A percentile compares a stretch with the other conserved stretches of the same genome.
Evolutionary conservation across 2,888 invertebrate species (phyloP).

Genomic region (Drosophila prostipennis): DNA sequence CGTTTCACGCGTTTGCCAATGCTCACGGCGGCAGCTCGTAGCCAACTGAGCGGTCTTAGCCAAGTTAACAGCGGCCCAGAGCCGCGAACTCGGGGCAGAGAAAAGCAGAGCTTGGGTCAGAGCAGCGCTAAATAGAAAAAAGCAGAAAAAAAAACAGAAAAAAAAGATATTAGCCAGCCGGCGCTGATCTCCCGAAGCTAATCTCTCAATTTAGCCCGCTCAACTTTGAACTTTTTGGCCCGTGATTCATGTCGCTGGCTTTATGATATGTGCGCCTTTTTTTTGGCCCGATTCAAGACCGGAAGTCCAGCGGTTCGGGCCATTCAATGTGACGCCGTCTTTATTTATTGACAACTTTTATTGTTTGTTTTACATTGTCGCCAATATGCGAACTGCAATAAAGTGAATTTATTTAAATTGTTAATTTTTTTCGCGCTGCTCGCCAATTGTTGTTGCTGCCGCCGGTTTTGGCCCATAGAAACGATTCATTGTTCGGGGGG

Average conservation of each 20-base stretch:
- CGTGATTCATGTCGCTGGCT: conserved; percentile 30
- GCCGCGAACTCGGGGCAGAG: conserved; percentile 20
- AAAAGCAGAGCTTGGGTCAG: conserved; percentile 10
- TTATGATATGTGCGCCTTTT: conserved; percentile 12
- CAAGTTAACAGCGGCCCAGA: conserved; percentile 37
- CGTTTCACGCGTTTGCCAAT: conserved; percentile 70
- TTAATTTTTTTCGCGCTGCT: conserved; percentile 48
- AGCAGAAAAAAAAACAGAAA: too few relatives aligned
- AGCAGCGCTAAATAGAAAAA: conserved; percentile 1
- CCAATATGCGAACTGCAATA: conserved; percentile 72
- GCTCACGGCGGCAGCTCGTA: conserved; percentile 72
- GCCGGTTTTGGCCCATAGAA: conserved; percentile 58
- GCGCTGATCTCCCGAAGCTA: conserved; percentile 8
- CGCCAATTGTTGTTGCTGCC: conserved; percentile 30
- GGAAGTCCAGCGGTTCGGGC: conserved; percentile 62
- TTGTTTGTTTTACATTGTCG: conserved; percentile 75
- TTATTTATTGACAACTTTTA: conserved; percentile 67
- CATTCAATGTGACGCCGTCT: conserved; percentile 56
- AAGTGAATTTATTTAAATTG: conserved; percentile 74
- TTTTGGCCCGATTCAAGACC: conserved; percentile 55
- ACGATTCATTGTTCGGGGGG: conserved; percentile 66
- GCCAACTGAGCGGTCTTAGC: conserved; percentile 66
- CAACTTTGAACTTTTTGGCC: conserved; percentile 40
- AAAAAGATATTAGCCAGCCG: conserved; percentile 11
- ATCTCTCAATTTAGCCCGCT: conserved; percentile 41